These are phyloP conservation scores for Margaritifera margaritifera DNA, from an alignment of 2,888 invertebrate genomes.

Conservation along the genomic window DNA sequence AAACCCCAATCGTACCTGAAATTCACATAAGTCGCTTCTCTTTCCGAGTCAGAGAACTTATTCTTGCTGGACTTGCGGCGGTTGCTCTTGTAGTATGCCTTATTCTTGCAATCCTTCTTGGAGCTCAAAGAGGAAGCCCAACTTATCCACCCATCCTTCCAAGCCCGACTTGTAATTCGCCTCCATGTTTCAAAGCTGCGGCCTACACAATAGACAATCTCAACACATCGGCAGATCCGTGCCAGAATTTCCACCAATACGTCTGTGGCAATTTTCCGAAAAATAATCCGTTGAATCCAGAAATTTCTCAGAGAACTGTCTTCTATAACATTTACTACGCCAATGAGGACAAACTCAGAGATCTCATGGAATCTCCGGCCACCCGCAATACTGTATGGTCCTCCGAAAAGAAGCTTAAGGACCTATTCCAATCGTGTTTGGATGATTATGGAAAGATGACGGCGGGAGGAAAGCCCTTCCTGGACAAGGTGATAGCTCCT, in stretches of 20 bases:
- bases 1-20: slow-evolving; percentile 47
- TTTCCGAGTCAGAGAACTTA: slow-evolving; percentile 54
- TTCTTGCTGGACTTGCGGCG: slow-evolving; percentile 37
- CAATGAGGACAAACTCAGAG: slow-evolving; percentile 54
- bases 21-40: slow-evolving; percentile 34
- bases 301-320: slow-evolving; percentile 41
- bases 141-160: slow-evolving; percentile 4
- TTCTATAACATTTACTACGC: slow-evolving; percentile 47
- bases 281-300: slow-evolving; percentile 44
- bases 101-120: slow-evolving; percentile 50
- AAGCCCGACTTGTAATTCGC: slow-evolving; percentile 23
- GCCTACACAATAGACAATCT: slow-evolving; percentile 48
- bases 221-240: slow-evolving; percentile 71
- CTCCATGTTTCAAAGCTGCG: slow-evolving; percentile 54
- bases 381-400: slow-evolving; percentile 50
- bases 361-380: slow-evolving; percentile 41
- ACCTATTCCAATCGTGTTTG: slow-evolving; percentile 78
- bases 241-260: slow-evolving; percentile 73
- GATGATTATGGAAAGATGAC: slow-evolving; percentile 57
- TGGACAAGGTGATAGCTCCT: slow-evolving; percentile 46
- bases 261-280: slow-evolving; percentile 75
- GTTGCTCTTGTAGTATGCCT: slow-evolving; percentile 48
- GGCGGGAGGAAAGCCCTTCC: slow-evolving; percentile 44
- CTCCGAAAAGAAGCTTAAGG: slow-evolving; percentile 77
- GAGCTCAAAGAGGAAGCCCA: slow-evolving; percentile 17